A percentile compares a stretch with the other conserved stretches of the same genome.
These are phyloP conservation scores for Sparus aurata DNA, from an alignment of 2,797 vertebrate species.

Conservation along the genomic window DNA sequence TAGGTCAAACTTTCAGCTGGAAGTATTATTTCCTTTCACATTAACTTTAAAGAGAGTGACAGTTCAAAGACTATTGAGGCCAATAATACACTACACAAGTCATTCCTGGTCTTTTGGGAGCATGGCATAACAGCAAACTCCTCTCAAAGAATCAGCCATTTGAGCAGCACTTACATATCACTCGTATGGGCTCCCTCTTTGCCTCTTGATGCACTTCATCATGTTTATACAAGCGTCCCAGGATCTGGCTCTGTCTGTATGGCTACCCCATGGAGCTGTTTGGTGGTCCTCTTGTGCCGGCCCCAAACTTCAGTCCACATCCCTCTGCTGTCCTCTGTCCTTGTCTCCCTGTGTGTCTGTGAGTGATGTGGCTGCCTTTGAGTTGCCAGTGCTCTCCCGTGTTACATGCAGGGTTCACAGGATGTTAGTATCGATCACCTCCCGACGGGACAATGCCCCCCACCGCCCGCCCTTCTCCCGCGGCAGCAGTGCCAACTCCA, in stretches of 20 bases:
- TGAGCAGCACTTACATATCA: slow-evolving; percentile 80
- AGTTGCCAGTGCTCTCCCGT: slow-evolving; percentile 69
- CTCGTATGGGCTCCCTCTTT: slow-evolving; percentile 61
- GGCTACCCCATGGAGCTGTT: slow-evolving; percentile 71
- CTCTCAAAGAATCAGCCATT: not conserved
- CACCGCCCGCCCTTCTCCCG: slow-evolving; percentile 52
- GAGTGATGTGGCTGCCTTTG: slow-evolving; percentile 43
- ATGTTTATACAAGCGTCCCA: slow-evolving; percentile 45
- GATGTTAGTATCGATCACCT: slow-evolving; percentile 86
- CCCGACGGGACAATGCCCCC: slow-evolving; percentile 82
- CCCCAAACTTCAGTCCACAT: slow-evolving; percentile 57
- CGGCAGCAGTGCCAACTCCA: slow-evolving; percentile 70
- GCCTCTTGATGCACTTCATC: slow-evolving; percentile 61
- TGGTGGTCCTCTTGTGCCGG: slow-evolving; percentile 37
- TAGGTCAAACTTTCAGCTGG: not conserved
- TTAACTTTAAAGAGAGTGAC: no score
- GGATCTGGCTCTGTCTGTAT: slow-evolving; percentile 13
- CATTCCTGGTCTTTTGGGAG: not conserved
- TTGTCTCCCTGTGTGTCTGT: slow-evolving; percentile 36
- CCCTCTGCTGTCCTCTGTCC: slow-evolving; percentile 26
- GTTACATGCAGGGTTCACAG: slow-evolving; percentile 81
- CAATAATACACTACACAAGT: no score
- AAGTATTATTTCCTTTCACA: not conserved
- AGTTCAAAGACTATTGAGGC: no score
- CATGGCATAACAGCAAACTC: slow-evolving; percentile 13